Evolutionary conservation across 2,797 vertebrate genomes (phyloP).

Genomic region (Dromococcyx pavoninus): DNA sequence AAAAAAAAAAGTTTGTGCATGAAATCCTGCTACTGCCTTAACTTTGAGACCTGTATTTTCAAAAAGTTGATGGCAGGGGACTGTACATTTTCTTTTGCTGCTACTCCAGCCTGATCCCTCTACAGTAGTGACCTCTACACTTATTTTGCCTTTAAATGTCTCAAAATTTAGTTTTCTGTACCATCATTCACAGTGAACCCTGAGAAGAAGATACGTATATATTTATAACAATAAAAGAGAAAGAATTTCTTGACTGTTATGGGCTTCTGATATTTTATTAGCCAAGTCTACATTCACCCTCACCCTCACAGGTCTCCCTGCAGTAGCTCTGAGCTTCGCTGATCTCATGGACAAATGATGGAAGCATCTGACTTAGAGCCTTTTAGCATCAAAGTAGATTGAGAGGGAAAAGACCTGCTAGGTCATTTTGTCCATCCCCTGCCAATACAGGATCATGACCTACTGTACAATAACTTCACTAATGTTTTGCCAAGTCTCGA

Average conservation of each 20-base stretch:
- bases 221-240: constrained; percentile 49
- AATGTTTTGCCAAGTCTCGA: constrained; percentile 60
- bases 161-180: constrained; percentile 52
- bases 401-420: constrained; percentile 49
- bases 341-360: constrained; percentile 50
- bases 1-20: neutral
- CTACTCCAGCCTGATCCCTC: neutral
- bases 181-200: neutral
- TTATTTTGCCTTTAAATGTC: constrained; percentile 26
- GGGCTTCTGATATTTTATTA: constrained; percentile 56
- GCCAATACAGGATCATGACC: constrained; percentile 66
- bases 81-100: constrained; percentile 15
- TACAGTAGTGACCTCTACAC: constrained; percentile 3
- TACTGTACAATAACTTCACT: constrained; percentile 56
- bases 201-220: constrained; percentile 34
- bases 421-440: constrained; percentile 67
- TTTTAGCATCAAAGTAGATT: constrained; percentile 63
- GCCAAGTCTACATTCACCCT: constrained; percentile 23
- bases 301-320: constrained; percentile 18
- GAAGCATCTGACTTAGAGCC: constrained; percentile 57
- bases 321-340: constrained; percentile 38
- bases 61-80: neutral
- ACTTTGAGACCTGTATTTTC: constrained; percentile 8
- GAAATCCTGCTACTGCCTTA: neutral
- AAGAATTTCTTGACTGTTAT: constrained; percentile 31